Percentiles rank a stretch among this genome's conserved stretches.
phyloP scores from a whole-genome alignment of 92 coral and sea anemone species.

The Phenganax stokvisi region DNA sequence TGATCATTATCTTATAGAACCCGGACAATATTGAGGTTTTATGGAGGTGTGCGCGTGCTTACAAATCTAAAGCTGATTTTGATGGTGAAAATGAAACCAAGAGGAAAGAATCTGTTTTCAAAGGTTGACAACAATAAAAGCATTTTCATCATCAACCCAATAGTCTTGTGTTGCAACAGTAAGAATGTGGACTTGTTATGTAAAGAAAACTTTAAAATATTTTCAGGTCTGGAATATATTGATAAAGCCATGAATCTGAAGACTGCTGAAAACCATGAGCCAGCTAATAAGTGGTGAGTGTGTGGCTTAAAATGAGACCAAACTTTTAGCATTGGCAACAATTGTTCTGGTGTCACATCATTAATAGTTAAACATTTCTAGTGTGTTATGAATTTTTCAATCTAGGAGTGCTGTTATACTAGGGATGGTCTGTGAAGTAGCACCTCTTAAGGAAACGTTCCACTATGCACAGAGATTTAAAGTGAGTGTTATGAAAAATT shows the following conservation, averaged over 20 bases:
- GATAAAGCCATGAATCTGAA: conserved; percentile 52
- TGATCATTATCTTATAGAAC: conserved; percentile 36
- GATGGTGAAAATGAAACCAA: conserved; percentile 57
- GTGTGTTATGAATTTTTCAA: neutral
- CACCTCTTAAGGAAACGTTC: conserved; percentile 63
- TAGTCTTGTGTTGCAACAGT: neutral
- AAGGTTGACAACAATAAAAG: conserved; percentile 52
- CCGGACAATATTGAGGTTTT: conserved; percentile 61
- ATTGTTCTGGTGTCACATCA: neutral
- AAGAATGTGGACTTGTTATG: neutral
- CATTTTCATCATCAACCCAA: neutral
- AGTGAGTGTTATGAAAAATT: conserved; percentile 38
- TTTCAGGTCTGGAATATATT: conserved; percentile 56
- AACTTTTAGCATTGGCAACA: too few species aligned
- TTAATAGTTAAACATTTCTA: neutral
- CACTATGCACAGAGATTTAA: conserved; percentile 70
- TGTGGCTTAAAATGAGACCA: neutral
- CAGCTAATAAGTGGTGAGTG: conserved; percentile 80
- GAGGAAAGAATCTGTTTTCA: conserved; percentile 59
- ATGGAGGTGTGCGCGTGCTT: conserved; percentile 77
- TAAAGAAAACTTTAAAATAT: neutral
- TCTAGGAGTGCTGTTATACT: conserved; percentile 77
- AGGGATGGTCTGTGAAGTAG: conserved; percentile 72
- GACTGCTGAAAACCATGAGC: conserved; percentile 46
- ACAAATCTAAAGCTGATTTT: conserved; percentile 56